Base-by-base conservation (phyloP, 1,140 invertebrate genomes). In the Pachypeltis micranthus region DNA sequence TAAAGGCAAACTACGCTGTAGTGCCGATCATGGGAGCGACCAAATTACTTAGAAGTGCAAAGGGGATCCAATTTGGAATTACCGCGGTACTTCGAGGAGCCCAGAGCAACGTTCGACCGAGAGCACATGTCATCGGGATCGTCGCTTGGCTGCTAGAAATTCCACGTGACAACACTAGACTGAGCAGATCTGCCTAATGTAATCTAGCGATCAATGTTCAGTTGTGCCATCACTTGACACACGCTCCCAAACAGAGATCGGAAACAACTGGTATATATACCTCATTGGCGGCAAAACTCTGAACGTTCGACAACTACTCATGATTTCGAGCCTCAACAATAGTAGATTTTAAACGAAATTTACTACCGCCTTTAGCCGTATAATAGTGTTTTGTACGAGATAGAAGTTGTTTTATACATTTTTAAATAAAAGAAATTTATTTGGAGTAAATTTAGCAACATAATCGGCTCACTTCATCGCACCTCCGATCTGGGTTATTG, bases 151-250 rank as follows among this genome's bases (percentile, higher is more conserved):
- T 79, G 76, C 76, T 77, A 77, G 75, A 80, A 76, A 76, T 79
- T 51, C 77, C 77, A 78, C 73, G 77, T 80, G 76, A 79, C 76
- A 78, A 77, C 77, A 51, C 78, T 76, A 71, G 73, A 80, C 80
- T 81, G 79, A 81, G 78, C 80, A 81, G 80, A 81, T 81, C 79
- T 78, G 79, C 78, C 74, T 77, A 75, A 70, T 70, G 74, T 70
- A 71, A 71, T 73, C 73, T 76, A 80, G 79, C 79, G 79, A 81
- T 81, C 79, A 77, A 81, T 81, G 79, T 80, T 80, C 80, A 81
- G 80, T 74, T 80, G 79, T 80, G 80, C 79, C 76, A 80, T 80
- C 79, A 81, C 79, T 77, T 75, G 78, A 74, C 79, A 80, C 79
- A 80, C 79, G 79, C 78, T 79, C 80, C 79, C 79, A 63, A 61